Conservation (phyloP, 2,113 vertebrate genomes). For the Vombatus ursinus region DNA sequence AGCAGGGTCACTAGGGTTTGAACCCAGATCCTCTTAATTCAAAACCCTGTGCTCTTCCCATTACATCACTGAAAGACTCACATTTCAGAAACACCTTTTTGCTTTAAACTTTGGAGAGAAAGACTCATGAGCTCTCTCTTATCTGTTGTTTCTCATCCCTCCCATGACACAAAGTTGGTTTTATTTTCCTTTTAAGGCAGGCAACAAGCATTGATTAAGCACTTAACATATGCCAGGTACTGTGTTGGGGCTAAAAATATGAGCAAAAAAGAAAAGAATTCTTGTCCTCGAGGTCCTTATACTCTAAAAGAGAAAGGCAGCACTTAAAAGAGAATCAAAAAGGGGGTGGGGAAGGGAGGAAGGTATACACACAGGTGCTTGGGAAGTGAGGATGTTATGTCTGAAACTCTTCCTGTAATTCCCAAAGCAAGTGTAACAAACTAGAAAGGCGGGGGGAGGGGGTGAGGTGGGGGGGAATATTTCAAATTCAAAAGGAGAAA, state of each 20-base stretch:
- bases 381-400: not conserved
- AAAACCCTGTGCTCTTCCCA: not conserved
- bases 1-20: not conserved
- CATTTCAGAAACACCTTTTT: constrained; percentile 37
- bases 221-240: too few species aligned
- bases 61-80: not conserved
- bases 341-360: too few species aligned
- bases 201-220: too few species aligned
- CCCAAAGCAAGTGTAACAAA: not conserved
- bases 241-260: too few species aligned
- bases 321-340: not conserved
- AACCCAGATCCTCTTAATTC: not conserved
- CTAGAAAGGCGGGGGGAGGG: not conserved
- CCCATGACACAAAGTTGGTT: constrained; percentile 4
- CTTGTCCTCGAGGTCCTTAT: too few species aligned
- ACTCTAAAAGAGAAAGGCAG: too few species aligned
- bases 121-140: not conserved
- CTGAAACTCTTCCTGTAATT: not conserved
- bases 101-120: not conserved
- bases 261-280: too few species aligned
- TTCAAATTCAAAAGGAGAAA: constrained; percentile 43
- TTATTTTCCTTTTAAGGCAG: constrained; percentile 29
- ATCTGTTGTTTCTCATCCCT: constrained; percentile 40
- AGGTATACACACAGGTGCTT: not conserved
- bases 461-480: not conserved